Evolutionary conservation across 2,113 vertebrate genomes (phyloP).

Genomic region (Cryptomyrus ogoouensis): DNA sequence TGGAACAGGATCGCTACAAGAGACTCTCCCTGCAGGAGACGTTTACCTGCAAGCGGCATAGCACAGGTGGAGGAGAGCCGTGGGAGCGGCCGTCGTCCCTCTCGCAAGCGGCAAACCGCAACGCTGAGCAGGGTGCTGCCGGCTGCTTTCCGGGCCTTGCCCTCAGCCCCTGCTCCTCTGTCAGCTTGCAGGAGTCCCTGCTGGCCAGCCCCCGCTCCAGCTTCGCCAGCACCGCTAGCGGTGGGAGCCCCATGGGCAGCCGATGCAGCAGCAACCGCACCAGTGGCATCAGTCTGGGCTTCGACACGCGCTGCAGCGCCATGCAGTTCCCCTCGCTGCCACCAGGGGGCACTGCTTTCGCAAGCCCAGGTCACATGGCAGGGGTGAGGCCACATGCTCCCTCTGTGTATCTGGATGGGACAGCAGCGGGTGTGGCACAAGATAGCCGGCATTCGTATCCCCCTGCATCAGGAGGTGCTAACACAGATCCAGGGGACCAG

Average conservation of each 20-base stretch:
- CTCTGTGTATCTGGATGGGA: constrained; percentile 53
- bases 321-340: constrained; percentile 48
- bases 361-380: constrained; percentile 8
- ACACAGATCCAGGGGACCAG: constrained; percentile 57
- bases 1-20: constrained; percentile 65
- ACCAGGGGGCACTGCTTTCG: constrained; percentile 36
- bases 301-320: constrained; percentile 68
- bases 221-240: constrained; percentile 75
- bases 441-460: constrained; percentile 78
- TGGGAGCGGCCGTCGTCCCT: constrained; percentile 64
- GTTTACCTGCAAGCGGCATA: constrained; percentile 63
- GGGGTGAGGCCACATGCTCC: constrained; percentile 23
- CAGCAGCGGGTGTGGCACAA: constrained; percentile 42
- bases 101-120: constrained; percentile 53
- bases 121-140: constrained; percentile 40
- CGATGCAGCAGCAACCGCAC: constrained; percentile 78
- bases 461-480: constrained; percentile 67
- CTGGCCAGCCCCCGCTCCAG: constrained; percentile 73
- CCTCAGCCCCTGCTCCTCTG: constrained; percentile 64
- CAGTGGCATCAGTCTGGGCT: constrained; percentile 80
- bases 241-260: constrained; percentile 70
- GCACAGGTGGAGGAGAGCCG: constrained; percentile 61
- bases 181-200: constrained; percentile 64
- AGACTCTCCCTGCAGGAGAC: constrained; percentile 67
- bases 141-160: constrained; percentile 52